Conservation (phyloP, 2,888 invertebrate genomes). For the Ornithoptera alexandrae region DNA sequence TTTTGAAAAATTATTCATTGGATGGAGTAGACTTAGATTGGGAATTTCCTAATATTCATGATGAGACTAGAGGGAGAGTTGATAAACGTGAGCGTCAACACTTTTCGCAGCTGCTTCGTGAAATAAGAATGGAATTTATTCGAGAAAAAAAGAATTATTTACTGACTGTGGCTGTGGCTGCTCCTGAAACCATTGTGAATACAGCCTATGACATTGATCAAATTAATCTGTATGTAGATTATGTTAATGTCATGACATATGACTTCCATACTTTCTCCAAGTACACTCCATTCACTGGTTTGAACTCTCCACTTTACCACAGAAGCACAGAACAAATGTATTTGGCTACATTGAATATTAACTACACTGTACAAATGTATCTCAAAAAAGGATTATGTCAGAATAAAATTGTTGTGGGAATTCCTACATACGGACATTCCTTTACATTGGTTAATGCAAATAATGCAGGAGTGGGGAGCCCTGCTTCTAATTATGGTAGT, state of each 20-base stretch:
- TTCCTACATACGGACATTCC: conserved; percentile 93
- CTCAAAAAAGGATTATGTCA: conserved; percentile 85
- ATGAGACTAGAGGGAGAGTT: conserved; percentile 7
- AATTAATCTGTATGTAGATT: conserved; percentile 90
- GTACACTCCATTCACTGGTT: conserved; percentile 89
- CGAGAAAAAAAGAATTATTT: conserved; percentile 80
- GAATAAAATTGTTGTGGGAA: conserved; percentile 89
- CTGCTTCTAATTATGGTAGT: conserved; percentile 84
- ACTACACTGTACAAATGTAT: conserved; percentile 91
- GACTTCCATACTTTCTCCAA: conserved; percentile 91
- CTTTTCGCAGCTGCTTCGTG: conserved; percentile 86
- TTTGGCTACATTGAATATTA: conserved; percentile 87
- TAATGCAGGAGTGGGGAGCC: conserved; percentile 85
- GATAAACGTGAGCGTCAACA: conserved; percentile 82
- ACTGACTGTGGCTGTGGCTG: conserved; percentile 89
- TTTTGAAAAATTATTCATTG: conserved; percentile 76
- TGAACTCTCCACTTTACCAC: conserved; percentile 90
- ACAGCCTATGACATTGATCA: conserved; percentile 88
- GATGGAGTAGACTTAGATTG: conserved; percentile 91
- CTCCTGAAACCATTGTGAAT: conserved; percentile 86
- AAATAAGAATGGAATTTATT: conserved; percentile 84
- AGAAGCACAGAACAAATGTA: conserved; percentile 81
- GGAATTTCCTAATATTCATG: conserved; percentile 89
- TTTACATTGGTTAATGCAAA: conserved; percentile 84
- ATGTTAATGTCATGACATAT: conserved; percentile 94